Conservation (phyloP, 2,888 invertebrate genomes). For the Lithophane socia region DNA sequence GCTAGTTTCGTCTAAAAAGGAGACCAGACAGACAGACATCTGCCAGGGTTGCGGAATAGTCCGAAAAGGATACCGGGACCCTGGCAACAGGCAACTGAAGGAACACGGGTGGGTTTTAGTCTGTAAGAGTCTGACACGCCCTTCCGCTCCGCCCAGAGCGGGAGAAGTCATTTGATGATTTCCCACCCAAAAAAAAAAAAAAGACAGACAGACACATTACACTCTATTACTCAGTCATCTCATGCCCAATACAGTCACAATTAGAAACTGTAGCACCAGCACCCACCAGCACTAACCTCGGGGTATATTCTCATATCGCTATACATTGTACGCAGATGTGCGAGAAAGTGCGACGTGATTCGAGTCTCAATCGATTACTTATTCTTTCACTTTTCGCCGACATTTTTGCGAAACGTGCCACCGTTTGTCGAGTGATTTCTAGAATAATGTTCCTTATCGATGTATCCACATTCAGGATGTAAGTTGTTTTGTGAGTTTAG, state of each 20-base stretch:
- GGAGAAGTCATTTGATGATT: no score
- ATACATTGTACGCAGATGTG: slow-evolving; percentile 59
- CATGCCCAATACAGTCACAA: slow-evolving; percentile 26
- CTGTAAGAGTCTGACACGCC: no score
- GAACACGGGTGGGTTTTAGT: no score
- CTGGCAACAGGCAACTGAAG: no score
- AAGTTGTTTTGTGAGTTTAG: slow-evolving; percentile 51
- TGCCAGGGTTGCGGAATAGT: no score
- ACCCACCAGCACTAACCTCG: slow-evolving; percentile 29
- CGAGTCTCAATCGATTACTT: slow-evolving; percentile 68
- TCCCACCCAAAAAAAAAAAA: no score
- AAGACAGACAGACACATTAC: not conserved
- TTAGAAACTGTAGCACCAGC: slow-evolving; percentile 55
- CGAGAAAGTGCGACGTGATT: slow-evolving; percentile 78
- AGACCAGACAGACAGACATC: not conserved
- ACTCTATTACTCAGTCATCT: slow-evolving; percentile 35
- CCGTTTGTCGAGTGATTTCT: slow-evolving; percentile 65
- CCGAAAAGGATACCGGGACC: no score
- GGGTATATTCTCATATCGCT: slow-evolving; percentile 52
- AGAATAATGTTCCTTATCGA: slow-evolving; percentile 65
- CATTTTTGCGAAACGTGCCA: slow-evolving; percentile 74
- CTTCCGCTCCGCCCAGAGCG: no score
- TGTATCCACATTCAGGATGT: slow-evolving; percentile 42
- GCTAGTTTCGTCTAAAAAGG: not conserved
- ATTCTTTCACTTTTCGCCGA: slow-evolving; percentile 79